Evolutionary conservation across 2,797 vertebrate species (phyloP), one percentile per base, ranked within the genome.

Genomic region (Rhinella marina): DNA sequence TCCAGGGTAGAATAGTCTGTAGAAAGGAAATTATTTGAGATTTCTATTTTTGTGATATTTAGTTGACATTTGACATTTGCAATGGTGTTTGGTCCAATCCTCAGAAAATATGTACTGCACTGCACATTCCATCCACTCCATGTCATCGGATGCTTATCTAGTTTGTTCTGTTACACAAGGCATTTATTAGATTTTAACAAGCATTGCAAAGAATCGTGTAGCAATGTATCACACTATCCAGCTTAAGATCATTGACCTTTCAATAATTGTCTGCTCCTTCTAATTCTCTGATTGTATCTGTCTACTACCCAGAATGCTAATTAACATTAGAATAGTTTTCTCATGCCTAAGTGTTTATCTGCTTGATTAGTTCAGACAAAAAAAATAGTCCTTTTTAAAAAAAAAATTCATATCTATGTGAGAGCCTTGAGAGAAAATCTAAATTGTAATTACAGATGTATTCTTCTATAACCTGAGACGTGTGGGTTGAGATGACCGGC

Each of bases 241-340:
- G 66, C 50, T 57, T 52, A 72, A 83, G 81, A 56, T 83, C 82
- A 72, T 70, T 83, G 70, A 73, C 70, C 82, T 75, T 84, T 84
- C 82, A 84, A 75, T 84, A 84, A 84, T 59, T 59, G 70, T 75
- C 52, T 84, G 80, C 59, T 48, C 50, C 41, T 84, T 62, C 70
- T 83, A 83, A 25, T 68, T 82, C 59, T 84, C 48, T 57, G 81
- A 54, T 56, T 84, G 17, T 56, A 59, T 84, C 82, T 72, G 19
- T 32, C 32, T n/a, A 66, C 41, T 66, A 64, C 80, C 41, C 41
- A 54, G 59, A 81, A 64, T 50, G 41, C 32, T 50, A 66, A 81
- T 80, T 83, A 73, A 25, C 66, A 73, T 56, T 75, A 84, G 52
- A 66, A 76, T 76, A 61, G 13, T 75, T 41, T 76, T 25, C 61